These are phyloP conservation scores for Campoletis sonorensis DNA, from an alignment of 1,140 invertebrate species.

Conservation along the genomic window DNA sequence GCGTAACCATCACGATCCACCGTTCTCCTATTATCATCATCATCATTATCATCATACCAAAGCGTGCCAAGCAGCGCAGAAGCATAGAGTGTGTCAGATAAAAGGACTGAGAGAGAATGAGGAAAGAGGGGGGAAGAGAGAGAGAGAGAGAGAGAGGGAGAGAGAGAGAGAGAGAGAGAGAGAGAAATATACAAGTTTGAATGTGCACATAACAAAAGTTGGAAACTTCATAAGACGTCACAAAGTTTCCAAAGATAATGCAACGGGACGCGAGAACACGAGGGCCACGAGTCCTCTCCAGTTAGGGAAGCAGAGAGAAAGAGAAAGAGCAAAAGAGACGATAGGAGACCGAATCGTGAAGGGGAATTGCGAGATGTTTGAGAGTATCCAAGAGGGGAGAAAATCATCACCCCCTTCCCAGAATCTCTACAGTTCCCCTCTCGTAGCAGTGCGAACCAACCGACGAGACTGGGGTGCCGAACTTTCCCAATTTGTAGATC, in stretches of 20 bases:
- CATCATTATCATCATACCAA: slow-evolving; percentile 28
- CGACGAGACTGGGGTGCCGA: slow-evolving; percentile 46
- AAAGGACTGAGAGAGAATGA: neutral
- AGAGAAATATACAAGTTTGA: slow-evolving; percentile 57
- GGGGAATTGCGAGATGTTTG: slow-evolving; percentile 20
- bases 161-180: slow-evolving; percentile 20
- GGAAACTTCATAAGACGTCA: slow-evolving; percentile 67
- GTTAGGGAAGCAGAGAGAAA: neutral
- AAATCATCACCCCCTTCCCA: neutral
- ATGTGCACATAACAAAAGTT: slow-evolving; percentile 68
- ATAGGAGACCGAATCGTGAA: neutral
- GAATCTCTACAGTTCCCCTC: neutral
- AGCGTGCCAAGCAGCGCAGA: neutral
- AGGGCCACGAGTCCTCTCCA: slow-evolving; percentile 47
- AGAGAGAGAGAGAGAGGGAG: neutral
- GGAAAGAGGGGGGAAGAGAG: slow-evolving; percentile 18
- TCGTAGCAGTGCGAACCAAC: slow-evolving; percentile 7
- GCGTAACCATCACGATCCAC: slow-evolving; percentile 12
- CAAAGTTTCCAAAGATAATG: slow-evolving; percentile 67
- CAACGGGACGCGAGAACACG: slow-evolving; percentile 63
- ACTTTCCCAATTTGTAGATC: slow-evolving; percentile 69
- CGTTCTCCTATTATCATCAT: slow-evolving; percentile 3
- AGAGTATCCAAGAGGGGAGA: neutral
- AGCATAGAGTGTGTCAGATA: neutral
- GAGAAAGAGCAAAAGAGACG: neutral